Percentiles rank a stretch among this genome's conserved stretches.
Conservation (phyloP, 2,888 invertebrate genomes). For the Rotaria sp. region DNA sequence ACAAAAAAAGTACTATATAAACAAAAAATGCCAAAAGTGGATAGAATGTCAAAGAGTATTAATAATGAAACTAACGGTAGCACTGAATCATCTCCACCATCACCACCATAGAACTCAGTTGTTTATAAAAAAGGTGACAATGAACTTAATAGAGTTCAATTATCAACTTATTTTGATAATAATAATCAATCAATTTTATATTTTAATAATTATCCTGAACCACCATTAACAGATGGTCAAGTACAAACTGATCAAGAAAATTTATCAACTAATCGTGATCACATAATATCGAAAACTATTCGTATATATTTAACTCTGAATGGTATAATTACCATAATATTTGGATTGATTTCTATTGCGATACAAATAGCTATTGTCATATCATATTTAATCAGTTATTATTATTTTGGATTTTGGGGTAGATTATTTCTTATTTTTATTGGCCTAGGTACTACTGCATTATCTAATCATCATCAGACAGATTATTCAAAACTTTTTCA, state of each 20-base stretch:
- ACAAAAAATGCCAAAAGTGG: background rate
- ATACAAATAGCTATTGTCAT: background rate
- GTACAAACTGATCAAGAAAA: background rate
- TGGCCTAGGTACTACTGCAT: background rate
- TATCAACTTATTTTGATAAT: too few relatives aligned
- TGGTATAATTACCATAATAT: background rate
- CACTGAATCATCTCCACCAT: background rate
- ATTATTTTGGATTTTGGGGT: conserved; percentile 19
- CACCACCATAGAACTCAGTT: background rate
- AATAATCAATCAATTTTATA: too few relatives aligned
- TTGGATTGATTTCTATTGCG: background rate
- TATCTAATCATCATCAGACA: background rate
- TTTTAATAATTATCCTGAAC: background rate
- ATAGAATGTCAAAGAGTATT: background rate
- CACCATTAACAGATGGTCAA: background rate
- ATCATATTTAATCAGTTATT: background rate
- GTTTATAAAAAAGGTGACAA: background rate
- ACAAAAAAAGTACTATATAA: too few relatives aligned
- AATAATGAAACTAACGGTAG: background rate
- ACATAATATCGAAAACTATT: background rate
- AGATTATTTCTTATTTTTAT: background rate
- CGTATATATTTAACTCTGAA: background rate
- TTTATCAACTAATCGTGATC: background rate
- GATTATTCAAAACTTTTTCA: background rate
- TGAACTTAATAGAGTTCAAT: background rate